These are phyloP conservation scores for Ceratina calcarata DNA, from an alignment of 1,140 invertebrate genomes.

Conservation along the genomic window DNA sequence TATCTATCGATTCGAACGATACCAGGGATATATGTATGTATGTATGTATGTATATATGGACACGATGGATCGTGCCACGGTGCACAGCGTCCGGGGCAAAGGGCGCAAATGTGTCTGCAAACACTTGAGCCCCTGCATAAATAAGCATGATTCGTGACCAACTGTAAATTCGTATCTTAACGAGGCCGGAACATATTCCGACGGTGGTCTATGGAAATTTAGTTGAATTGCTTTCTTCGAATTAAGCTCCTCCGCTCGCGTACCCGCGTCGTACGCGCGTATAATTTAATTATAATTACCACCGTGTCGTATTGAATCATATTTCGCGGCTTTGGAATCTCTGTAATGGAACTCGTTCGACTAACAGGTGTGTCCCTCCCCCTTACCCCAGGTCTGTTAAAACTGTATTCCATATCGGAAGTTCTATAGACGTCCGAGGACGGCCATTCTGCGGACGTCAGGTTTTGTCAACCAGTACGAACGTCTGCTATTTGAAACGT, in stretches of 20 bases:
- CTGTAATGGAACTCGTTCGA: not conserved
- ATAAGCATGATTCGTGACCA: slow-evolving; percentile 38
- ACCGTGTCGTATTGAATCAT: too few species aligned
- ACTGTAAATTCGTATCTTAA: slow-evolving; percentile 29
- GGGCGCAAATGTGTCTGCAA: slow-evolving; percentile 23
- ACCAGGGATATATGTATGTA: not conserved
- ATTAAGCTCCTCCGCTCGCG: too few species aligned
- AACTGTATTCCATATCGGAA: slow-evolving; percentile 2
- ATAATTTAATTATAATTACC: too few species aligned
- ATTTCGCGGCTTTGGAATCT: not conserved
- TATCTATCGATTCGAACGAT: slow-evolving; percentile 47
- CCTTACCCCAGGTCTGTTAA: too few species aligned
- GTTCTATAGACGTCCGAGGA: slow-evolving; percentile 13
- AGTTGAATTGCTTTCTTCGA: not conserved
- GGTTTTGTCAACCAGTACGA: slow-evolving; percentile 2
- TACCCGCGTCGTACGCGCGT: too few species aligned
- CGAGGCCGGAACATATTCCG: not conserved
- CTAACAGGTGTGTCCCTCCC: not conserved
- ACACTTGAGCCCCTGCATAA: slow-evolving; percentile 30
- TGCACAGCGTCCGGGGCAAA: not conserved
- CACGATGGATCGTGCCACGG: not conserved
- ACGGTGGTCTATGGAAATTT: not conserved
- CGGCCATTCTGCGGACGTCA: slow-evolving; percentile 35
- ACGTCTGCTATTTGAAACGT: slow-evolving; percentile 15
- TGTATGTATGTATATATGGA: not conserved